Evolutionary conservation across 2,888 invertebrate genomes (phyloP).

Genomic region (Marasmarcha lunaedactyla): DNA sequence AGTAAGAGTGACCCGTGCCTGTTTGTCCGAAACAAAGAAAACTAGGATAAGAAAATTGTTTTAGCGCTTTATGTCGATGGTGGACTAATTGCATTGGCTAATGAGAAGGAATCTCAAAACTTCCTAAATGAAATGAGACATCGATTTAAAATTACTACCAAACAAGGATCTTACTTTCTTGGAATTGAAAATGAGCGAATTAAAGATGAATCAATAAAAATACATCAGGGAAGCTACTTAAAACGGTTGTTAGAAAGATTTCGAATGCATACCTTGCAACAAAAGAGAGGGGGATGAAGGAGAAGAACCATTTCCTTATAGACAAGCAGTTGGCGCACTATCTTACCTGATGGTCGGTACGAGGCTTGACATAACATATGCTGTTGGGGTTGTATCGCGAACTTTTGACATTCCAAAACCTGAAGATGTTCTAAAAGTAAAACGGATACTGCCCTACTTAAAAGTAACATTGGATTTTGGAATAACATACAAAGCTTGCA

Average conservation of each 20-base stretch:
- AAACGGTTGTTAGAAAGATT: no score
- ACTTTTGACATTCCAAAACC: background rate
- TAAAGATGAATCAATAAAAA: slow-evolving; percentile 1
- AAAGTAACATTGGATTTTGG: no score
- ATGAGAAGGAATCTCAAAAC: no score
- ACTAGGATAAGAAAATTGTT: slow-evolving; percentile 4
- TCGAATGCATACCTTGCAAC: background rate
- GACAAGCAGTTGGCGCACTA: background rate
- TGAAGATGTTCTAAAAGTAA: no score
- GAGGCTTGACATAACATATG: background rate
- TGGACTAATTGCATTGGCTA: no score
- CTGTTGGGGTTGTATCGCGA: background rate
- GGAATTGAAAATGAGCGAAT: slow-evolving; percentile 2
- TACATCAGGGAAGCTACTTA: no score
- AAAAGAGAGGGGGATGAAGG: no score
- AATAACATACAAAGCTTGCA: no score
- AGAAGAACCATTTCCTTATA: no score
- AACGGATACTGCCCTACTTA: no score
- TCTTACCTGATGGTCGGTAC: background rate
- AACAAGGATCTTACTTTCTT: slow-evolving; percentile 2
- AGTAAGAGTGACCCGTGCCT: no score
- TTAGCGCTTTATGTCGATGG: slow-evolving; percentile 12
- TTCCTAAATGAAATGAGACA: no score
- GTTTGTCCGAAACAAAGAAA: slow-evolving; percentile 10
- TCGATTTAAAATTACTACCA: slow-evolving; percentile 3